Evolutionary conservation across 1,140 invertebrate species (phyloP).

Genomic region (Vanessa tameamea): DNA sequence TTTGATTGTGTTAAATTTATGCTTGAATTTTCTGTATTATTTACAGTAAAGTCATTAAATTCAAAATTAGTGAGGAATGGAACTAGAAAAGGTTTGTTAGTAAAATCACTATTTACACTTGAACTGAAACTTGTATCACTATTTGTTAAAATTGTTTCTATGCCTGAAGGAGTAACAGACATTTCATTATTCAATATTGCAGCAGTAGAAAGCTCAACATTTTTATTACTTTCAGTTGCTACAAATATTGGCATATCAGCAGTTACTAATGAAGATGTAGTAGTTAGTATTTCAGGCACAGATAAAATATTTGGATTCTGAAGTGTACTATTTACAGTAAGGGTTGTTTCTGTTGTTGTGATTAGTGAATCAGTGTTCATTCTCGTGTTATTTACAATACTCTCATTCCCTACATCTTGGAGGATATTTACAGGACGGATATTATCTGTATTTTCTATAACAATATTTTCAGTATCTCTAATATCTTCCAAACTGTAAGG

Average conservation of each 20-base stretch:
- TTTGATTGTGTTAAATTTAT: constrained; percentile 27
- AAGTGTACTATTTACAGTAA: constrained; percentile 62
- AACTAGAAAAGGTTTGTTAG: constrained; percentile 53
- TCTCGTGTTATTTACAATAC: constrained; percentile 64
- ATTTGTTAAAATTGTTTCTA: constrained; percentile 10
- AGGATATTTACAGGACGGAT: constrained; percentile 45
- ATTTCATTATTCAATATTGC: not conserved
- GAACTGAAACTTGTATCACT: constrained; percentile 21
- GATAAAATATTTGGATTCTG: constrained; percentile 32
- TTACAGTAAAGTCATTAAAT: constrained; percentile 45
- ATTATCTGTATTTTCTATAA: constrained; percentile 43
- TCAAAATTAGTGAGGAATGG: constrained; percentile 58
- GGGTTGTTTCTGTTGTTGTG: constrained; percentile 33
- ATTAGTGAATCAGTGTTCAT: constrained; percentile 40
- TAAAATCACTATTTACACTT: constrained; percentile 34
- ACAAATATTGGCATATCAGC: not conserved
- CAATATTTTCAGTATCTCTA: constrained; percentile 70
- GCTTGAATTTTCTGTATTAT: constrained; percentile 11
- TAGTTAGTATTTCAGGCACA: constrained; percentile 41
- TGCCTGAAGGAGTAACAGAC: constrained; percentile 20
- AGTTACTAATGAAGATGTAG: constrained; percentile 24
- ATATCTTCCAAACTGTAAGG: constrained; percentile 76
- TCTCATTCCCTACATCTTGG: constrained; percentile 54
- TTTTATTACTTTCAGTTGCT: not conserved
- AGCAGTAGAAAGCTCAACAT: not conserved